Base-by-base conservation (phyloP, 2,797 vertebrate species). In the Glossophaga mutica region DNA sequence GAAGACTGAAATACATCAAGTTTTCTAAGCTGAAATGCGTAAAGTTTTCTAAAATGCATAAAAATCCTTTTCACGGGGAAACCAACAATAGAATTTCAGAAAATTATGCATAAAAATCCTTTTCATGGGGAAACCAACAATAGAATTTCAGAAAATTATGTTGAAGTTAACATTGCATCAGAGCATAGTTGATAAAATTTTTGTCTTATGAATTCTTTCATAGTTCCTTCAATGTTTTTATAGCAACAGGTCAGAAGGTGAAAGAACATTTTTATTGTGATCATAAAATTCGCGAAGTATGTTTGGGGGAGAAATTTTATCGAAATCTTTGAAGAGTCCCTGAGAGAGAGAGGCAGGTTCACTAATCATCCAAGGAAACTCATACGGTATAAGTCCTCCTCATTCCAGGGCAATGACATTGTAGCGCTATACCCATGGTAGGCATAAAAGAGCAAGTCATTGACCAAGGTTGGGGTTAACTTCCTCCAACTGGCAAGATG, bases 401-500 rank as follows among this genome's bases (percentile, higher is more conserved):
- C 6, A n/a, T 68, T 90, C 65, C 48, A 76, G 5, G 76, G 19
- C 67, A 55, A 70, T 55, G 15, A 88, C 34, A 86, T 0, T 55
- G 3, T 29, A 37, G 37, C 29, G 5, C 21, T 26, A 12, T 76
- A 67, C 39, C 37, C 44, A 84, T 9, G 37, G 22, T 3, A 74
- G 67, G 19, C 46, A 44, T 1, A 74, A 86, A 29, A 84, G 7
- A 68, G 29, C 8, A 62, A 92, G 32, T 34, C 32, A 16, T 15
- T 83, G 59, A 87, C 73, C 67, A 78, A 85, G 62, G 37, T 39
- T 37, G 19, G 21, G n/a, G 77, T 42, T 93, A 65, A 90, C 90
- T 87, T 94, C 68, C 37, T 88, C 91, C 70, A 24, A 12, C 59
- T 68, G 65, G 46, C 52, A 90, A 90, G 50, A 96, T 92, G 95